Conservation (phyloP, 2,888 invertebrate genomes). For the Thereva unica region DNA sequence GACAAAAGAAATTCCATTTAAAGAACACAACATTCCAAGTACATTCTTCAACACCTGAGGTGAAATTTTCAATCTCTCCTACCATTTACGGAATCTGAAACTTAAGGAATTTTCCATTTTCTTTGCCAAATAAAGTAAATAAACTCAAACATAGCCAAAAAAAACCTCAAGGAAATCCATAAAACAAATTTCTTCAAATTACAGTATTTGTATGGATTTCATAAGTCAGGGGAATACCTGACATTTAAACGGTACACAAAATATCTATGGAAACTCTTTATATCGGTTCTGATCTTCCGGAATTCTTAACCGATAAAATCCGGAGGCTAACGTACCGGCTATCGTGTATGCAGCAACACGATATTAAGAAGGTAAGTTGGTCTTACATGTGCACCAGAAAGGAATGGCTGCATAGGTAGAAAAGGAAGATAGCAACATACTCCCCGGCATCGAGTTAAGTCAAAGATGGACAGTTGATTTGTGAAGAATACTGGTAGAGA, state of each 20-base stretch:
- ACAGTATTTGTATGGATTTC: conserved; percentile 33
- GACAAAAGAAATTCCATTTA: no score
- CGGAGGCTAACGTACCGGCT: conserved; percentile 13
- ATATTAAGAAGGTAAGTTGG: background rate
- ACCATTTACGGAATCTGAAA: no score
- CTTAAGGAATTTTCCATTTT: no score
- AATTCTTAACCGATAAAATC: conserved; percentile 32
- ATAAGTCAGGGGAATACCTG: conserved; percentile 25
- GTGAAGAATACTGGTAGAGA: conserved; percentile 33
- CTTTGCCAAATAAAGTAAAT: no score
- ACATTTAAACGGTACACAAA: conserved; percentile 35
- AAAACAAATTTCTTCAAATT: conserved; percentile 12
- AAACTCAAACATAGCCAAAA: no score
- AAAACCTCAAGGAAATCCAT: no score
- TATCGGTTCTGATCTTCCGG: conserved; percentile 34
- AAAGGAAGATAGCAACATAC: conserved; percentile 1
- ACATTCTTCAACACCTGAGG: no score
- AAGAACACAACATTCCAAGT: no score
- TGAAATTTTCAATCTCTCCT: no score
- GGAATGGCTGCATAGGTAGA: background rate
- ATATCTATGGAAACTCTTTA: conserved; percentile 23
- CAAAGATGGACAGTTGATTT: conserved; percentile 35
- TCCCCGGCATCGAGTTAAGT: conserved; percentile 14
- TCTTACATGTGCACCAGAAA: background rate
- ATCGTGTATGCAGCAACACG: background rate